These are phyloP conservation scores for Anthonomus grandis DNA, from an alignment of 1,140 invertebrate species.

Conservation along the genomic window DNA sequence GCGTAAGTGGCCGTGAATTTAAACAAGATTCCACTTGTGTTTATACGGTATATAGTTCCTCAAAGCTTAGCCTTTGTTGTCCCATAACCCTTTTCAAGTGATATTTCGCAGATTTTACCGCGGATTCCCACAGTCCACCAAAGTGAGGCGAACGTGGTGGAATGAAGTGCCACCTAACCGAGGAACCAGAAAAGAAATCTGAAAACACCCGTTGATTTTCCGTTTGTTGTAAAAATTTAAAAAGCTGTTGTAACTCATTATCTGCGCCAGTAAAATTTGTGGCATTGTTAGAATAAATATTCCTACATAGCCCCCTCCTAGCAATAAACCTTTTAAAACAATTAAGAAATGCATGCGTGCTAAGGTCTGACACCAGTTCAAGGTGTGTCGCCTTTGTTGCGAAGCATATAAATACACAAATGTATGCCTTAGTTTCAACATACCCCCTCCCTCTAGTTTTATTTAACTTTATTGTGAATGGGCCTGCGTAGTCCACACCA, in stretches of 20 bases:
- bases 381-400: constrained; percentile 5
- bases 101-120: too few species aligned
- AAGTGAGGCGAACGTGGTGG: constrained; percentile 48
- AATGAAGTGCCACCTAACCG: constrained; percentile 48
- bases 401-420: constrained; percentile 14
- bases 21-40: too few species aligned
- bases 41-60: too few species aligned
- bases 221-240: not conserved
- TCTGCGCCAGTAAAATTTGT: constrained; percentile 21
- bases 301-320: not conserved
- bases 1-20: too few species aligned
- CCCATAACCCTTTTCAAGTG: too few species aligned
- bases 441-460: not conserved
- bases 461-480: not conserved
- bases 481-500: constrained; percentile 2
- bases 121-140: constrained; percentile 50
- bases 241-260: constrained; percentile 7
- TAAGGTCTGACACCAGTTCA: not conserved
- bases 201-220: not conserved
- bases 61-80: too few species aligned
- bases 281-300: constrained; percentile 25
- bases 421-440: not conserved
- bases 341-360: not conserved
- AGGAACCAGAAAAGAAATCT: not conserved
- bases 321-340: constrained; percentile 7